Base-by-base conservation (phyloP, 2,113 vertebrate genomes). In the Hyaena hyaena region DNA sequence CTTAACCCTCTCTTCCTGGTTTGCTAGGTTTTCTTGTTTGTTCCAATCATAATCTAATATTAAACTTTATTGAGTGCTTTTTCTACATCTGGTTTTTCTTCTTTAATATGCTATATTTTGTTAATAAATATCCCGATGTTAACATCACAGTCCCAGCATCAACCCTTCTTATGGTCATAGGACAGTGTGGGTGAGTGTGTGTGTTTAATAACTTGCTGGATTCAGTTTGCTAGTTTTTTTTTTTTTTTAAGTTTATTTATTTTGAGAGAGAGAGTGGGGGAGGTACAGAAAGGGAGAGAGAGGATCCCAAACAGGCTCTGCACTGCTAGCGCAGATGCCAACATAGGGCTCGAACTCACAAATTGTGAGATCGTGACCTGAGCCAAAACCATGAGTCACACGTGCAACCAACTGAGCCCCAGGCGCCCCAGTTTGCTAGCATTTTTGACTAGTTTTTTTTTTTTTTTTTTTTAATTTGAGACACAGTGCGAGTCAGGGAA, bases 11-110 rank as follows among this genome's bases (percentile, higher is more conserved):
- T 43, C 63, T 86, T 74, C 73, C 73, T 95, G 10, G 31, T 83
- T 69, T 92, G 53, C 71, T 35, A 50, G 48, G 55, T 66, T 66
- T 79, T 61, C 84, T 63, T 61, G 58, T 61, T 65, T 80, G 43
- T 81, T 87, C 86, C 19, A 45, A 1, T 79, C 48, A 69, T 83
- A 77, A 43, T 68, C 43, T 61, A 85, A 39, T 90, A 48, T 90
- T 90, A 68, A 66, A 81, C 63, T 92, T 82, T 88, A 73, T 39
- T 76, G 68, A 87, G 74, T 88, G 63, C 82, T 82, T 43, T 91
- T 74, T 90, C 55, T n/a, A 8, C 28, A 55, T 65, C 65, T 95
- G 35, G 21, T 79, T 95, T 92, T 93, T 81, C 45, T 89, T 63
- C 53, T 94, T 71, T 71, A 61, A 58, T 69, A 23, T 86, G 31